phyloP scores from a whole-genome alignment of 1,140 invertebrate species.

The Heliconius hermathena region DNA sequence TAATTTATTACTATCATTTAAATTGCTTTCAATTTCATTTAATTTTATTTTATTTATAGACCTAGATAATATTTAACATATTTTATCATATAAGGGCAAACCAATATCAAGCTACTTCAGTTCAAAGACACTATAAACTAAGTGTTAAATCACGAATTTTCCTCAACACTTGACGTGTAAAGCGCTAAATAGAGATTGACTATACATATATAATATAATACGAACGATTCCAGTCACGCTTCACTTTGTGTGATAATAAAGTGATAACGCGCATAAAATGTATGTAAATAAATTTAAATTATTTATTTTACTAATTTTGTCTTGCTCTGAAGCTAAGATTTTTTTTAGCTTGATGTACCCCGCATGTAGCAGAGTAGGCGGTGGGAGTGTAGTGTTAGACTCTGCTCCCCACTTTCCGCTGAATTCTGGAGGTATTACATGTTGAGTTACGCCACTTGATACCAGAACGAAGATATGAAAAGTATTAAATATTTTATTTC shows the following conservation, averaged over 20 bases:
- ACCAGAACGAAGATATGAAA: no score
- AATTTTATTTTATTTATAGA: not conserved
- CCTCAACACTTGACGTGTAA: constrained; percentile 26
- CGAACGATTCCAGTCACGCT: constrained; percentile 33
- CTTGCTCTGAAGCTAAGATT: no score
- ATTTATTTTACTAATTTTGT: not conserved
- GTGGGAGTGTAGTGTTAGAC: no score
- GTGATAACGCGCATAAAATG: constrained; percentile 25
- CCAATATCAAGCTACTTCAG: constrained; percentile 25
- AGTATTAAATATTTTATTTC: no score
- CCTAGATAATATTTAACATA: not conserved
- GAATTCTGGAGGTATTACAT: no score
- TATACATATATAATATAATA: constrained; percentile 8
- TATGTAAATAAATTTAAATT: constrained; percentile 7
- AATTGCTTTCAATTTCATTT: no score
- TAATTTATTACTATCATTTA: no score
- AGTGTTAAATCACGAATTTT: constrained; percentile 36
- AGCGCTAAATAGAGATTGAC: constrained; percentile 26
- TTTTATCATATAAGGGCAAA: constrained; percentile 10
- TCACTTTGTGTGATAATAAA: constrained; percentile 29
- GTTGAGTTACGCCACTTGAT: no score
- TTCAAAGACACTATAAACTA: constrained; percentile 28
- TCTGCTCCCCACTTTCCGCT: no score
- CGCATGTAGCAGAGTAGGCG: no score
- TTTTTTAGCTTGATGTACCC: no score